A percentile compares a stretch with the other conserved stretches of the same genome.
Conservation (phyloP, 2,888 invertebrate species). For the Nephrotoma guestfalica region DNA sequence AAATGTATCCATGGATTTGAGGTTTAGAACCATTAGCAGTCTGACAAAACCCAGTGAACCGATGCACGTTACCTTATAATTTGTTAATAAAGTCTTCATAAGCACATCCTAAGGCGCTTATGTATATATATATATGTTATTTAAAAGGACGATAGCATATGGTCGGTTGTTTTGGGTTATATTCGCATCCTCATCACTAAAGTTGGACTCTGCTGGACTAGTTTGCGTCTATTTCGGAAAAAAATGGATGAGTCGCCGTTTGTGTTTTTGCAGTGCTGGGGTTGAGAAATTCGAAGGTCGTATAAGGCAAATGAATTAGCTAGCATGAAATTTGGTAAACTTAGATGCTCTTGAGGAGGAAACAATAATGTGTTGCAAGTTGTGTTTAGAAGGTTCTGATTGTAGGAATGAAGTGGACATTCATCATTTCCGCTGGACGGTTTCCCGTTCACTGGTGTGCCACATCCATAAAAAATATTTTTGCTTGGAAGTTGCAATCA, state of each 20-base stretch:
- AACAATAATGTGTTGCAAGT: too few species aligned
- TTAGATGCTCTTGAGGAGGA: too few species aligned
- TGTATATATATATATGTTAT: not conserved
- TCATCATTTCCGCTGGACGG: too few species aligned
- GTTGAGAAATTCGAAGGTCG: too few species aligned
- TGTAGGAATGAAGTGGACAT: too few species aligned
- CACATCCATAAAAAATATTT: not conserved
- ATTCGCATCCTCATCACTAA: not conserved
- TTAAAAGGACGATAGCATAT: not conserved
- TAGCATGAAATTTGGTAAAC: too few species aligned
- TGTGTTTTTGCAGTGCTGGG: not conserved
- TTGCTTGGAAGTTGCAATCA: not conserved
- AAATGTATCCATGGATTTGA: not conserved
- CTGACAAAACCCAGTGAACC: too few species aligned
- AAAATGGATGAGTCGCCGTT: not conserved
- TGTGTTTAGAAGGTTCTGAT: too few species aligned
- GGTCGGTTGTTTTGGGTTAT: not conserved
- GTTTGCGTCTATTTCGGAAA: not conserved
- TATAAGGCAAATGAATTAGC: fast-evolving
- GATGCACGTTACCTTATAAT: too few species aligned
- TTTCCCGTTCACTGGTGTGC: not conserved
- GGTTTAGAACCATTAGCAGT: too few species aligned
- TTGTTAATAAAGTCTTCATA: too few species aligned
- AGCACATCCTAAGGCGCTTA: too few species aligned
- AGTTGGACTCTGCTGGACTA: not conserved